Conservation (phyloP, 2,113 vertebrate species). For the Axis porcinus region DNA sequence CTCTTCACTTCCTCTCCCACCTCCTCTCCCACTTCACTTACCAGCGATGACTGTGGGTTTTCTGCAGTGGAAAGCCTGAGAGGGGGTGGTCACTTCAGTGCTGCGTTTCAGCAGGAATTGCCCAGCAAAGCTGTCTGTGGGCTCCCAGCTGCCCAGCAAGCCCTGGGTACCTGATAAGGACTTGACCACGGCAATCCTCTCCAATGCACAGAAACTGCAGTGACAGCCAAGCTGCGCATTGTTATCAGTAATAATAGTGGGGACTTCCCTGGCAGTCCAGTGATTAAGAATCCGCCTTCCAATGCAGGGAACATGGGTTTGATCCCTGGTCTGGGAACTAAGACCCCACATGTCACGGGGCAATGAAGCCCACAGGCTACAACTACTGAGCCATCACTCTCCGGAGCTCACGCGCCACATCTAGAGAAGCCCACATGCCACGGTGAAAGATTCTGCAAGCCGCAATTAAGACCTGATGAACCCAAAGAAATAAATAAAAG, state of each 20-base stretch:
- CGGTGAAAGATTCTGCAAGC: rapidly evolving
- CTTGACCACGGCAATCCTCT: neutral
- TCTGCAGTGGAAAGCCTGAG: neutral
- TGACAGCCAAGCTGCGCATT: rapidly evolving
- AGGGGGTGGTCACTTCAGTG: neutral
- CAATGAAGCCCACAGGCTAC: neutral
- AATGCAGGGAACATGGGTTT: neutral
- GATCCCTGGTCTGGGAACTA: neutral
- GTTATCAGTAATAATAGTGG: neutral
- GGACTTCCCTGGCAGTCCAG: neutral
- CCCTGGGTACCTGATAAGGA: neutral
- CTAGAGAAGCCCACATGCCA: neutral
- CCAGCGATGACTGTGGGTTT: neutral
- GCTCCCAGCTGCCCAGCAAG: neutral
- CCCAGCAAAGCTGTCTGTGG: rapidly evolving
- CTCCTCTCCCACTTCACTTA: neutral
- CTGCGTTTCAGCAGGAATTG: neutral
- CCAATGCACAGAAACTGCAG: rapidly evolving
- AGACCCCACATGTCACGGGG: neutral
- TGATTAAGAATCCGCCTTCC: neutral
- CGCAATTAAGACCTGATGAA: neutral
- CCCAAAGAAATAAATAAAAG: neutral
- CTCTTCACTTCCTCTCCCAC: neutral
- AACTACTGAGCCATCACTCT: neutral
- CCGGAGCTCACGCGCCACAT: neutral